Percentiles rank a stretch among this genome's conserved stretches.
Evolutionary conservation across 2,797 vertebrate genomes (phyloP).

Genomic region (Rhynchotus rufescens): DNA sequence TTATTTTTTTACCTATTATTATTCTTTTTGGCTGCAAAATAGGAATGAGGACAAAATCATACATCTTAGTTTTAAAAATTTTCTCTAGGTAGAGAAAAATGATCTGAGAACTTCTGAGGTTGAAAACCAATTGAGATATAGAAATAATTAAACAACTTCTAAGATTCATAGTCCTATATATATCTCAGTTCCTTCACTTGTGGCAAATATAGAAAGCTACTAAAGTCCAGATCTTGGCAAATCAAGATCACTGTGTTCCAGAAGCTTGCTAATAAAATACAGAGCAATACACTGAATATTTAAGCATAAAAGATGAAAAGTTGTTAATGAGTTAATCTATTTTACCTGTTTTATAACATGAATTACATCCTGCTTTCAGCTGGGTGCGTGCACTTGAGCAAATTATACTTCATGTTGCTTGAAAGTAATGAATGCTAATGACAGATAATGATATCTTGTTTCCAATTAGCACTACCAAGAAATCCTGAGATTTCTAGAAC

Average conservation of each 20-base stretch:
- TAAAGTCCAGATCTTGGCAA: not conserved
- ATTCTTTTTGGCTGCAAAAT: not conserved
- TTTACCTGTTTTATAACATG: not conserved
- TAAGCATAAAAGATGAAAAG: not conserved
- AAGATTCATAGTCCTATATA: not conserved
- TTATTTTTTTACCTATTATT: not conserved
- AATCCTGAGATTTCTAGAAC: conserved; percentile 42
- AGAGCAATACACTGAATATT: not conserved
- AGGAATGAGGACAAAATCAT: not conserved
- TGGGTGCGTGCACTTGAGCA: conserved; percentile 32
- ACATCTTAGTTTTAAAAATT: not conserved
- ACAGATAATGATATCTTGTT: conserved; percentile 56
- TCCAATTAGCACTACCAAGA: conserved; percentile 57
- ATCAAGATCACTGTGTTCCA: not conserved
- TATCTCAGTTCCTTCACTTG: not conserved
- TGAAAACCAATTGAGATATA: not conserved
- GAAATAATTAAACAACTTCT: not conserved
- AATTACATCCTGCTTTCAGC: conserved; percentile 45
- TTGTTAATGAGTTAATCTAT: conserved; percentile 21
- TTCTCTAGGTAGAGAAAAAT: not conserved
- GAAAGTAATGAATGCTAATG: conserved; percentile 69
- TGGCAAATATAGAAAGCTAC: not conserved
- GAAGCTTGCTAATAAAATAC: not conserved
- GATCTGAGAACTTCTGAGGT: not conserved
- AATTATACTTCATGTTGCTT: conserved; percentile 47